phyloP scores from a whole-genome alignment of 2,113 vertebrate genomes.

The Chaenocephalus aceratus region DNA sequence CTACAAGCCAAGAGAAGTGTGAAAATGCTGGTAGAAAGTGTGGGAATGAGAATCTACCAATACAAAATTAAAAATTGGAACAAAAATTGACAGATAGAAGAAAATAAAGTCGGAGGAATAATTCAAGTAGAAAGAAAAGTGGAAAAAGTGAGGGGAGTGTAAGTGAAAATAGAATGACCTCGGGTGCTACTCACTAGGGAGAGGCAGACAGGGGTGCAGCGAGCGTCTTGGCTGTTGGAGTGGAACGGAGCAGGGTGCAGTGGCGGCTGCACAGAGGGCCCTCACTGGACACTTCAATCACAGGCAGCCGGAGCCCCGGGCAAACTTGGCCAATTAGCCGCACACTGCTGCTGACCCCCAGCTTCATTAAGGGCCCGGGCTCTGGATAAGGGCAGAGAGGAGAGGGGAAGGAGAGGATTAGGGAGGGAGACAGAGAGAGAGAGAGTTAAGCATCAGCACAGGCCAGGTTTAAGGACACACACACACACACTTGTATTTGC shows the following conservation, averaged over 20 bases:
- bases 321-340: slow-evolving; percentile 83
- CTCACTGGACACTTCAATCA: slow-evolving; percentile 81
- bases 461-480: slow-evolving; percentile 42
- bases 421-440: slow-evolving; percentile 10
- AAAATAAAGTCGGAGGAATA: slow-evolving; percentile 19
- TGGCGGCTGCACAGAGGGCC: slow-evolving; percentile 58
- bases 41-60: slow-evolving; percentile 45
- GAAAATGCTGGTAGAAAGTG: slow-evolving; percentile 46
- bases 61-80: slow-evolving; percentile 6
- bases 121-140: slow-evolving; percentile 14
- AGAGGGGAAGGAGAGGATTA: slow-evolving; percentile 38
- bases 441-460: slow-evolving; percentile 41
- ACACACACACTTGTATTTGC: slow-evolving; percentile 46
- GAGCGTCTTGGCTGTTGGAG: slow-evolving; percentile 70
- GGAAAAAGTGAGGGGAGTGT: slow-evolving; percentile 35
- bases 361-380: slow-evolving; percentile 81
- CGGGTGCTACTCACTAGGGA: slow-evolving; percentile 70
- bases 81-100: slow-evolving; percentile 7
- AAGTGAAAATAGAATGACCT: slow-evolving; percentile 61
- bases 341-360: slow-evolving; percentile 78
- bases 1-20: slow-evolving; percentile 56
- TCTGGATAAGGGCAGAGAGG: slow-evolving; percentile 62
- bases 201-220: slow-evolving; percentile 57
- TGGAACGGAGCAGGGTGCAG: slow-evolving; percentile 73
- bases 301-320: slow-evolving; percentile 75